These are phyloP conservation scores for Alosa alosa DNA, from an alignment of 2,113 vertebrate species.

Conservation along the genomic window DNA sequence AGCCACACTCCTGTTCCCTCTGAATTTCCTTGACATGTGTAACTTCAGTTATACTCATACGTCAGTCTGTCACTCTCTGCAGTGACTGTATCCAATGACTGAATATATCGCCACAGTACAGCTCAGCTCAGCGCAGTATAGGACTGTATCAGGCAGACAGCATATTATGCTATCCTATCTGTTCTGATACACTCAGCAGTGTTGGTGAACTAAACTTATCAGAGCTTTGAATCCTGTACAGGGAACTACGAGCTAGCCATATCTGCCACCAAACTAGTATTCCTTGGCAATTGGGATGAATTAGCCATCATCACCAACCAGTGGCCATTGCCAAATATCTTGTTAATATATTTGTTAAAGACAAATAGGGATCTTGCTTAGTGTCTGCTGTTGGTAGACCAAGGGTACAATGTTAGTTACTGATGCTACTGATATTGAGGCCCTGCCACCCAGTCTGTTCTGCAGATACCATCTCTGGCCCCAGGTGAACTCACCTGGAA, in stretches of 20 bases:
- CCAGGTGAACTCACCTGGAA: neutral
- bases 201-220: neutral
- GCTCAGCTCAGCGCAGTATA: neutral
- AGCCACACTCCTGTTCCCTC: neutral
- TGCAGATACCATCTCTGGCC: neutral
- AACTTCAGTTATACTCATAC: neutral
- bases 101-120: neutral
- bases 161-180: neutral
- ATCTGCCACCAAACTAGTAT: neutral
- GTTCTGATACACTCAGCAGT: neutral
- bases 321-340: neutral
- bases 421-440: neutral
- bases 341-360: neutral
- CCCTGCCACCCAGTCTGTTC: neutral
- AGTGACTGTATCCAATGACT: neutral
- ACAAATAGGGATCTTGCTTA: no score
- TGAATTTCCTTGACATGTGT: neutral
- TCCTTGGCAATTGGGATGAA: neutral
- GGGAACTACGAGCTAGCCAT: neutral
- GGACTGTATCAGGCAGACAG: neutral
- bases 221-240: no score
- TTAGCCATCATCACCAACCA: neutral
- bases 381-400: neutral
- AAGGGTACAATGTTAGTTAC: neutral
- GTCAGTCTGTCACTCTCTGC: neutral